Evolutionary conservation across 2,113 vertebrate genomes (phyloP), one percentile per base, ranked within the genome.

Genomic region (Phocoena sinus): DNA sequence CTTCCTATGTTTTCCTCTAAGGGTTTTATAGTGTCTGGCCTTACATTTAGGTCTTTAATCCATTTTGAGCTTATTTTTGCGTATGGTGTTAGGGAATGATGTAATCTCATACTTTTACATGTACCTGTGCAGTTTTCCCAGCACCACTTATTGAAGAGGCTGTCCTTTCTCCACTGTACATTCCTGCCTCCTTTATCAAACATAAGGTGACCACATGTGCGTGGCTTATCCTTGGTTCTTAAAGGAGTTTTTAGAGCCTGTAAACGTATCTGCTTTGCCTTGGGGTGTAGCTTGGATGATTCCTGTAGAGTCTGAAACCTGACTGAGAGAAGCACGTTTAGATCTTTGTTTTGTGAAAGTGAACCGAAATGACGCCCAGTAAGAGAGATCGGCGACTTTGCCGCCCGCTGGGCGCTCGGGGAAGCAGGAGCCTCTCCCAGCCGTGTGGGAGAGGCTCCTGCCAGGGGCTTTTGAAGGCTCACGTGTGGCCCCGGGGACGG

Each of bases 401-500:
- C 0, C 1, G 3, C 73, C 73, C 18, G 44, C 26, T 31, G 26
- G 73, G 44, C 31, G 44, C 73, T 31, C 44, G 11, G 73, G 26
- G 28, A 8, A 41, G 31, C 21, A 9, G 18, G 2, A 23, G 13
- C 80, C 58, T n/a, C 36, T 1, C 41, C 70, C 33, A 8, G 28
- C 11, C 31, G 8, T 11, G 0, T 3, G 87, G 67, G 36, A 36
- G 36, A 36, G 36, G 36, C 36, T 36, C 15, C 60, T 50, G 77
- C 88, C 84, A 65, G 62, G 44, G 63, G 33, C 23, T 4, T 82
- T 56, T 62, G 81, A n/a, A 80, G 62, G 6, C 53, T 76, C 58
- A 56, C n/a, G 1, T 1, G 0, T 12, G 53, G 63, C 15, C 18
- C 11, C 18, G 0, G 84, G 82, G 67, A 58, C 0, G 0, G n/a